Evolutionary conservation across 30 jellyfish, hydroid and myxozoan species (phyloP).

Genomic region (Chrysaora quinquecirrha): DNA sequence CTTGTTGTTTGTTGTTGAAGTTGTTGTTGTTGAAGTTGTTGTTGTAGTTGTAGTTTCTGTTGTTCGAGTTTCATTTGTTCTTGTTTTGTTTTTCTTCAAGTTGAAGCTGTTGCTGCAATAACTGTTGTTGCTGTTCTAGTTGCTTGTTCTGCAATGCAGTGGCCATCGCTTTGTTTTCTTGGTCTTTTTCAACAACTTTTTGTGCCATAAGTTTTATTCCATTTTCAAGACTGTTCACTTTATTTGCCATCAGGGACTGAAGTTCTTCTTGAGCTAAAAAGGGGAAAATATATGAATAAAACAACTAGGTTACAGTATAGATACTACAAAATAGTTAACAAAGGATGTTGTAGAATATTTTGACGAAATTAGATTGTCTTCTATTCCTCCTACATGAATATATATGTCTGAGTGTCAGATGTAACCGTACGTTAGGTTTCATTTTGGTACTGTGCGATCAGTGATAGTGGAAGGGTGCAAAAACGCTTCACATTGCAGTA

Average conservation of each 20-base stretch:
- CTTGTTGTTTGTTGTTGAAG: constrained; percentile 28
- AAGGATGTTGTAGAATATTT: no score
- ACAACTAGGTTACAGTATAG: no score
- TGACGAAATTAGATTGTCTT: no score
- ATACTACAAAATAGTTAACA: no score
- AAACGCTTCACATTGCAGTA: no score
- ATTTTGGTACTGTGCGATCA: no score
- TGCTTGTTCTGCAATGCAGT: constrained; percentile 59
- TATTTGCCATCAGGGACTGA: constrained; percentile 31
- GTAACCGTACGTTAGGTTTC: no score
- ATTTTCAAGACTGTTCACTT: constrained; percentile 38
- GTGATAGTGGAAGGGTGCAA: no score
- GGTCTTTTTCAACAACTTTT: constrained; percentile 45
- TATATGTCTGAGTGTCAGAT: no score
- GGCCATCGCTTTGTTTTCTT: constrained; percentile 36
- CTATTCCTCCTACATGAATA: no score
- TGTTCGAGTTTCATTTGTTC: constrained; percentile 7
- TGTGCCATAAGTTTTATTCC: constrained; percentile 61
- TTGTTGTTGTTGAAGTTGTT: constrained; percentile 6
- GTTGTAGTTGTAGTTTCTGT: constrained; percentile 25
- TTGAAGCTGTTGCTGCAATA: constrained; percentile 17
- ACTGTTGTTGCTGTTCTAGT: constrained; percentile 36
- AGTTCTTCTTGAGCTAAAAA: constrained; percentile 20
- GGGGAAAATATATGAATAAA: no score
- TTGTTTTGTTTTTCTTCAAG: constrained; percentile 13